Evolutionary conservation across 2,888 invertebrate species (phyloP), one percentile per base, ranked within the genome.

Genomic region (Amblyteles armatorius): DNA sequence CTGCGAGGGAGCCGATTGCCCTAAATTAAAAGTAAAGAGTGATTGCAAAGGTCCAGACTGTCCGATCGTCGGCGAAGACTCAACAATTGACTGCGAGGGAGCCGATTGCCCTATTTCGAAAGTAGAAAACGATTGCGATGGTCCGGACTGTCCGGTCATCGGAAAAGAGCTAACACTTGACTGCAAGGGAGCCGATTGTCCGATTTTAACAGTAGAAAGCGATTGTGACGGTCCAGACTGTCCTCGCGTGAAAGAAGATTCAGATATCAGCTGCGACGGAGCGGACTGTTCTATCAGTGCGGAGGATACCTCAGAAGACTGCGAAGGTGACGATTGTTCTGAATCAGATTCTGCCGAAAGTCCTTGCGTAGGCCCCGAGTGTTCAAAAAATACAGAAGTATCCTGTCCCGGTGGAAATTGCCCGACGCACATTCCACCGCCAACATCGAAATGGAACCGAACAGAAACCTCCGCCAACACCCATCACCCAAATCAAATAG

Each of bases 401-500:
- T 3, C 13, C 26, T 72, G 72, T 22, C 13, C 9, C 4, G 67
- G 73, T 19, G 36, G 72, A 57, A 72, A 71, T 9, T 72, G 78
- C 13, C 26, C 57, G 11, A 26, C 22, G 9, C 0, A 9, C 29
- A 11, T 3, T 29, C 13, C 22, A 29, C 0, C 57, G 11, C 26
- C 11, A 3, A 60, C 26, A 1, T 16, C 16, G 11, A n/a, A 60
- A 48, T 9, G 0, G 1, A 16, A n/a, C 11, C n/a, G n/a, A 48
- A 60, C 48, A n/a, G 26, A 74, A 13, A 52, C 63, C 60, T 11
- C 6, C 11, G 19, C 50, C 40, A 0, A 16, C 36, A 48, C 71
- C 5, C 5, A 11, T 44, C 55, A 19, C 29, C 50, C n/a, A 1
- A 26, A n/a, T 11, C n/a, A 29, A 6, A 9, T 11, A 0, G 26